These are phyloP conservation scores for Amyelois transitella DNA, from an alignment of 1,140 invertebrate genomes.

Conservation along the genomic window DNA sequence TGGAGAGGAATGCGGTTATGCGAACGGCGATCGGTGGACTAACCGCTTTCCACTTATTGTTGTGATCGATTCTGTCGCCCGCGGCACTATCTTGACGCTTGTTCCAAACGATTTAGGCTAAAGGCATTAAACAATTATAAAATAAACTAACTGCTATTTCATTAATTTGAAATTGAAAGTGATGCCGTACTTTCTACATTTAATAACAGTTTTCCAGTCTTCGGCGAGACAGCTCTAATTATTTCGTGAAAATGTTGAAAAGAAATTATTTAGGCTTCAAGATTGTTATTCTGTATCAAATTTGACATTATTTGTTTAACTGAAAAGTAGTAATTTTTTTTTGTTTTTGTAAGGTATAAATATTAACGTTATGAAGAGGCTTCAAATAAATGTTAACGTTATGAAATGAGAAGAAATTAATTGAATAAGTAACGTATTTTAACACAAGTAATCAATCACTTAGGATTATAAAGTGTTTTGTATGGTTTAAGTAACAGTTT, in stretches of 20 bases:
- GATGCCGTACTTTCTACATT: background rate
- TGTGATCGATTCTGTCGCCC: constrained; percentile 22
- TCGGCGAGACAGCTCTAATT: background rate
- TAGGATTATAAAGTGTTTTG: constrained; percentile 28
- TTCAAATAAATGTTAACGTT: too few species aligned
- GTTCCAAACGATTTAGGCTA: constrained; percentile 15
- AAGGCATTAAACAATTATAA: background rate
- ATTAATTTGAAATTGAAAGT: background rate
- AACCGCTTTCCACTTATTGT: constrained; percentile 36
- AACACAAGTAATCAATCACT: too few species aligned
- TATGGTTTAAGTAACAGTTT: constrained; percentile 26
- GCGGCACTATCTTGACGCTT: constrained; percentile 18
- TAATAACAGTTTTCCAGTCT: background rate
- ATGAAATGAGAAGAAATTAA: too few species aligned
- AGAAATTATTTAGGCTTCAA: too few species aligned
- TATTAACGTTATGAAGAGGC: too few species aligned
- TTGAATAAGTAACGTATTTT: too few species aligned
- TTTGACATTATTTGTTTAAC: too few species aligned
- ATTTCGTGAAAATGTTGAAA: background rate
- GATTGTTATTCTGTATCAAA: too few species aligned
- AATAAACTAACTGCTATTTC: background rate
- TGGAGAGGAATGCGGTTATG: constrained; percentile 35
- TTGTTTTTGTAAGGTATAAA: too few species aligned
- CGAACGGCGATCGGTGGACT: constrained; percentile 22
- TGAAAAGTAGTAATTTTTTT: too few species aligned